Evolutionary conservation across 2,888 invertebrate species (phyloP).

Genomic region (Synanthedon andrenaeformis): DNA sequence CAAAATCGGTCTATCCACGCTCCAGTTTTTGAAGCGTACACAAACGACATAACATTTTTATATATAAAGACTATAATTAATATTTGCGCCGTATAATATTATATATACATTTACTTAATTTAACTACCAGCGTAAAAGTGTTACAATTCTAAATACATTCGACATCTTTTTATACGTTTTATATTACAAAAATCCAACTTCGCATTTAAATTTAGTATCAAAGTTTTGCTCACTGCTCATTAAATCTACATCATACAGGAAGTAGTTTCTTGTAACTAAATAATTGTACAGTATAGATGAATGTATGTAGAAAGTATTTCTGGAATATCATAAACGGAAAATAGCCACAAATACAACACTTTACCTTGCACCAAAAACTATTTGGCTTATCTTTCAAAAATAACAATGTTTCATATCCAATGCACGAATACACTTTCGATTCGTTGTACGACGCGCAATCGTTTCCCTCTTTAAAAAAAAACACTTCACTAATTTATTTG

Average conservation of each 20-base stretch:
- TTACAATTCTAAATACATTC: too few species aligned
- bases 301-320: neutral
- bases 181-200: neutral
- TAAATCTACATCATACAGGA: too few species aligned
- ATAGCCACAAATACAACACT: conserved; percentile 2
- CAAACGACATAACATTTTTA: too few species aligned
- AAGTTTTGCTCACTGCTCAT: neutral
- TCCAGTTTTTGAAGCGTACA: too few species aligned
- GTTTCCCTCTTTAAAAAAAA: conserved; percentile 35
- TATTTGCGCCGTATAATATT: too few species aligned
- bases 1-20: too few species aligned
- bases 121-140: too few species aligned
- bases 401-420: conserved; percentile 32
- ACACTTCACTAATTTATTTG: conserved; percentile 6
- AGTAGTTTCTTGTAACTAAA: neutral
- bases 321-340: neutral
- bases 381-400: conserved; percentile 30
- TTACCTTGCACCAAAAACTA: conserved; percentile 41
- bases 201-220: neutral
- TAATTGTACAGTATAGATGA: neutral
- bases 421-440: conserved; percentile 41
- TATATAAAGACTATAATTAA: too few species aligned
- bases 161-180: too few species aligned
- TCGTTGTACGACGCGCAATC: conserved; percentile 31
- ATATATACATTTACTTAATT: too few species aligned